Evolutionary conservation across 2,113 vertebrate species (phyloP).

Genomic region (Bufo gargarizans): DNA sequence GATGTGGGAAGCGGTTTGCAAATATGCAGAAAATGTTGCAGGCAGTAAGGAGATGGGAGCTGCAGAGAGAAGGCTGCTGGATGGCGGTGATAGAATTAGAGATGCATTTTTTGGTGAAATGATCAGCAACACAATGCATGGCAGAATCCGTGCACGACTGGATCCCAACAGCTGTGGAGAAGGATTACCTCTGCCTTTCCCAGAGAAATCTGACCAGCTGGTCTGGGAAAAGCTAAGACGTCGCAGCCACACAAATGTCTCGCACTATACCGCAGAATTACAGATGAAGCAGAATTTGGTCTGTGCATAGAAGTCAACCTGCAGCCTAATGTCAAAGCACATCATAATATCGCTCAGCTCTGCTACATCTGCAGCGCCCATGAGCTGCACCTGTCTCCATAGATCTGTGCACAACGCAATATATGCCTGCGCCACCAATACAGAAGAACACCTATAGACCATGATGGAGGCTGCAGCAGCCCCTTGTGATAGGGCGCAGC

Average conservation of each 20-base stretch:
- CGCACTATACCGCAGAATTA: not conserved
- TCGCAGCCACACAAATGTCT: not conserved
- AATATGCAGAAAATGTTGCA: slow-evolving; percentile 46
- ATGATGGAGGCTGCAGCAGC: not conserved
- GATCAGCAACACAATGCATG: slow-evolving; percentile 11
- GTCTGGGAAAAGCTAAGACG: not conserved
- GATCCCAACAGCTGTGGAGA: slow-evolving; percentile 33
- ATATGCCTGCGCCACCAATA: not conserved
- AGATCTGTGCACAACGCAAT: not conserved
- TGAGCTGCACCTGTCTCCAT: slow-evolving; percentile 1
- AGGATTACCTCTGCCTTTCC: slow-evolving; percentile 45
- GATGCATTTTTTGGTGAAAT: not conserved
- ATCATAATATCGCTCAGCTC: not conserved
- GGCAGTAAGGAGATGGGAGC: not conserved
- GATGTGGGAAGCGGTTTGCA: slow-evolving; percentile 42
- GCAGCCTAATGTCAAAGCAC: not conserved
- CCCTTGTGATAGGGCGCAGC: not conserved
- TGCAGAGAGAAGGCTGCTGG: not conserved
- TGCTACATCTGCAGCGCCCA: slow-evolving; percentile 3
- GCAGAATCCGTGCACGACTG: not conserved
- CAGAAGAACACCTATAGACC: not conserved
- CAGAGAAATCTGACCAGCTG: slow-evolving; percentile 26
- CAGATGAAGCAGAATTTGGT: not conserved
- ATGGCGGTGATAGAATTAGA: not conserved
- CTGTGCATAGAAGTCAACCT: not conserved